A percentile compares a stretch with the other conserved stretches of the same genome.
Conservation (phyloP, 2,888 invertebrate genomes). For the Caenorhabditis virilis region DNA sequence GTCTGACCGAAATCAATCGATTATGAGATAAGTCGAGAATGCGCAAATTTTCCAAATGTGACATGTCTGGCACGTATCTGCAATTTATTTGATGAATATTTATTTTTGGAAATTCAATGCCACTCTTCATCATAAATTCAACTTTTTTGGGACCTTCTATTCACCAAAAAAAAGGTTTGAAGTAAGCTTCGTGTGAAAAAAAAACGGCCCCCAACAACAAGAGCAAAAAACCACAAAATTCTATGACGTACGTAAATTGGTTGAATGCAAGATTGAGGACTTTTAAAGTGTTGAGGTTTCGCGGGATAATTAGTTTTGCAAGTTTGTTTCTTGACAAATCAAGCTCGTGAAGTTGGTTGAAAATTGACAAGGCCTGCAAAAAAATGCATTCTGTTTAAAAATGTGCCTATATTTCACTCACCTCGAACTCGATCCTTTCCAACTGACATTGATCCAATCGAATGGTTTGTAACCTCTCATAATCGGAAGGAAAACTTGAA, state of each 20-base stretch:
- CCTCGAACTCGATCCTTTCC: conserved; percentile 37
- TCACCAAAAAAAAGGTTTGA: neutral
- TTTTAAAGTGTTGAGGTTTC: conserved; percentile 26
- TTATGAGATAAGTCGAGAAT: conserved; percentile 44
- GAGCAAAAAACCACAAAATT: neutral
- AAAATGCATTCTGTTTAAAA: neutral
- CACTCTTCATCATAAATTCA: too few relatives aligned
- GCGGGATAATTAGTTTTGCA: conserved; percentile 23
- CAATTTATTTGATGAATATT: too few relatives aligned
- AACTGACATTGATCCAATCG: conserved; percentile 40
- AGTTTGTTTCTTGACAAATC: conserved; percentile 29
- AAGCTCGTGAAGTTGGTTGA: conserved; percentile 36
- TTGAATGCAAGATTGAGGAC: conserved; percentile 36
- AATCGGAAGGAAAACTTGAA: conserved; percentile 25
- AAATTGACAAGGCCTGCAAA: conserved; percentile 17
- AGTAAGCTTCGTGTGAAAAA: neutral
- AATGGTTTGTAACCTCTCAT: conserved; percentile 33
- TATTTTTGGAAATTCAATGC: too few relatives aligned
- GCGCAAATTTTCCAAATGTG: conserved; percentile 36
- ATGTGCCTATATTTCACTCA: neutral
- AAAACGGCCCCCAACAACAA: neutral
- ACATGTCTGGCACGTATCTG: conserved; percentile 49
- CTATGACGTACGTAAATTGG: conserved; percentile 23
- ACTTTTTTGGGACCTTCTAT: neutral
- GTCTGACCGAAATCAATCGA: conserved; percentile 32